phyloP scores from a whole-genome alignment of 2,113 vertebrate genomes.

The Plectropomus leopardus region DNA sequence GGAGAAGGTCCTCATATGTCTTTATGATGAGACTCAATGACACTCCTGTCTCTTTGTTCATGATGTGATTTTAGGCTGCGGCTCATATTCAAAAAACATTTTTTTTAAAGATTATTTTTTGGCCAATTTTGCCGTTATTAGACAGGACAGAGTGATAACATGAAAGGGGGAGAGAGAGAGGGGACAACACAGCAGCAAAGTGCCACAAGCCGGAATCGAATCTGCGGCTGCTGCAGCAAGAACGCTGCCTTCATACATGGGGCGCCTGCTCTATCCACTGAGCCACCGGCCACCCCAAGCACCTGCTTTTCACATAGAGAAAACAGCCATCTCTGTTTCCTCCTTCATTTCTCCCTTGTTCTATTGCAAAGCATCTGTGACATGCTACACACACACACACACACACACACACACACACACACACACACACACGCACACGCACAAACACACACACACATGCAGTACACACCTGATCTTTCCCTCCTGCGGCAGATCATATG shows the following conservation, averaged over 20 bases:
- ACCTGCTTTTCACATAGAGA: slow-evolving; percentile 53
- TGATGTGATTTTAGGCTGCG: slow-evolving; percentile 21
- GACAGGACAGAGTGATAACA: no score
- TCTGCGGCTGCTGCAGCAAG: no score
- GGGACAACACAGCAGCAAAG: no score
- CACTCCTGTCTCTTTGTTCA: slow-evolving; percentile 27
- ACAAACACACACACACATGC: slow-evolving; percentile 42
- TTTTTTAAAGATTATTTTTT: no score
- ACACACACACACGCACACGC: slow-evolving; percentile 18
- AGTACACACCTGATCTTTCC: slow-evolving; percentile 87
- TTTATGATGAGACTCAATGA: slow-evolving; percentile 19
- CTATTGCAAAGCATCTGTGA: slow-evolving; percentile 33
- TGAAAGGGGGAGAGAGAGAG: no score
- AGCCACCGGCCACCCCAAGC: no score
- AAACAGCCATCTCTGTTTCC: slow-evolving; percentile 16
- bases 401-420: slow-evolving; percentile 28
- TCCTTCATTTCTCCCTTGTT: neutral
- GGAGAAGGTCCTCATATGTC: slow-evolving; percentile 15
- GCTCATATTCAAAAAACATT: slow-evolving; percentile 54
- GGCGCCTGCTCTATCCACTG: no score
- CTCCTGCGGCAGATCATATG: slow-evolving; percentile 89
- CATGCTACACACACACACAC: slow-evolving; percentile 12
- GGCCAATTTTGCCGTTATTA: no score
- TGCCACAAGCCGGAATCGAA: no score
- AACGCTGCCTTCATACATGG: no score